Percentiles rank a stretch among this genome's conserved stretches.
Evolutionary conservation across 30 jellyfish, hydroid and myxozoan species (phyloP).

Genomic region (Hydra vulgaris): DNA sequence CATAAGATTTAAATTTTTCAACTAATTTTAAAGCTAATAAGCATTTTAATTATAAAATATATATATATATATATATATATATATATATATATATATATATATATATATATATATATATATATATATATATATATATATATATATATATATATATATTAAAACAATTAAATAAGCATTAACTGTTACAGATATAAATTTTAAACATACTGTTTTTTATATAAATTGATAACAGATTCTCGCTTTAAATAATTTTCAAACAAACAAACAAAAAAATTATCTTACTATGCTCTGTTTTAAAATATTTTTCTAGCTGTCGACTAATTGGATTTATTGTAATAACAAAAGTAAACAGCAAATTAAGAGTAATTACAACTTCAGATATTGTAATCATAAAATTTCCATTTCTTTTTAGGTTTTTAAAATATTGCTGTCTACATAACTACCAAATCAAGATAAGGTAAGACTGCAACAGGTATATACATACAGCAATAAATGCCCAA

Average conservation of each 20-base stretch:
- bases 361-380: conserved; percentile 64
- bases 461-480: conserved; percentile 65
- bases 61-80: too few species aligned
- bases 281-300: conserved; percentile 62
- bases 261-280: conserved; percentile 17
- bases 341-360: conserved; percentile 66
- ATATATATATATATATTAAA: too few species aligned
- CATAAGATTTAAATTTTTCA: too few species aligned
- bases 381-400: conserved; percentile 41
- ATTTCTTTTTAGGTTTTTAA: conserved; percentile 44
- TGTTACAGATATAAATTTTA: background rate
- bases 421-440: conserved; percentile 31
- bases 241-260: too few species aligned
- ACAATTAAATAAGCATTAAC: too few species aligned
- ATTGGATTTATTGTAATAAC: conserved; percentile 68
- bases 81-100: too few species aligned
- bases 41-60: too few species aligned
- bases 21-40: too few species aligned
- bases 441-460: conserved; percentile 79
- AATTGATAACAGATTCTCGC: too few species aligned
- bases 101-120: too few species aligned
- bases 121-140: too few species aligned
- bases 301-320: conserved; percentile 83
- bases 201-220: too few species aligned
- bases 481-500: conserved; percentile 60